phyloP scores from a whole-genome alignment of 2,797 vertebrate species.

The Pempheris klunzingeri region DNA sequence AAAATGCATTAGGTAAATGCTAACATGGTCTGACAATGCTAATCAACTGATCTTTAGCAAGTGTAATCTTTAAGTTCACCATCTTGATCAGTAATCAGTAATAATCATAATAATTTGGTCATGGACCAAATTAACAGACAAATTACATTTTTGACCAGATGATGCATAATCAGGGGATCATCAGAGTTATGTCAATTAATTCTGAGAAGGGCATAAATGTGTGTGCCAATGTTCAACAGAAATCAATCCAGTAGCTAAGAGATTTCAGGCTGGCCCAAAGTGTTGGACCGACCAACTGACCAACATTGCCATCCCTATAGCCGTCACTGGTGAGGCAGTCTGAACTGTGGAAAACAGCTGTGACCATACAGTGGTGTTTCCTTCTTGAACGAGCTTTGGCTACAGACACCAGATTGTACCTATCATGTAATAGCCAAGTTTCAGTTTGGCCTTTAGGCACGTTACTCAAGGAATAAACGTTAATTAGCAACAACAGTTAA shows the following conservation, averaged over 20 bases:
- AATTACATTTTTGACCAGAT: not conserved
- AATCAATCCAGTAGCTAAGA: too few species aligned
- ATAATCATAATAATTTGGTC: too few species aligned
- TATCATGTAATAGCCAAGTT: slow-evolving; percentile 1
- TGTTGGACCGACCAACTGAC: not conserved
- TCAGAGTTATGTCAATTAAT: not conserved
- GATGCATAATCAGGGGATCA: not conserved
- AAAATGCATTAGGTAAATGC: slow-evolving; percentile 6
- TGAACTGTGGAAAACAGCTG: slow-evolving; percentile 5
- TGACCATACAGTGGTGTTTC: not conserved
- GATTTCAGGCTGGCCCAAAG: not conserved
- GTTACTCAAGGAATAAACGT: slow-evolving; percentile 26
- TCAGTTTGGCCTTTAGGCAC: slow-evolving; percentile 22
- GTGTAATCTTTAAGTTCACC: not conserved
- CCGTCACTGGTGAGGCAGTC: not conserved
- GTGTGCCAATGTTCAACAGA: too few species aligned
- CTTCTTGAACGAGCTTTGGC: not conserved
- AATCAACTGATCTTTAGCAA: not conserved
- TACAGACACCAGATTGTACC: not conserved
- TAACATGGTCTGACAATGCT: slow-evolving; percentile 3
- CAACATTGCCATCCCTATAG: not conserved
- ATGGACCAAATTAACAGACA: not conserved
- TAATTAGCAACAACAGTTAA: slow-evolving; percentile 40
- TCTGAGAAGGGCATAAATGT: not conserved
- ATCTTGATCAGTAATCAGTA: too few species aligned